Evolutionary conservation across 2,113 vertebrate genomes (phyloP), one percentile per base, ranked within the genome.

Genomic region (Hippolais icterina): DNA sequence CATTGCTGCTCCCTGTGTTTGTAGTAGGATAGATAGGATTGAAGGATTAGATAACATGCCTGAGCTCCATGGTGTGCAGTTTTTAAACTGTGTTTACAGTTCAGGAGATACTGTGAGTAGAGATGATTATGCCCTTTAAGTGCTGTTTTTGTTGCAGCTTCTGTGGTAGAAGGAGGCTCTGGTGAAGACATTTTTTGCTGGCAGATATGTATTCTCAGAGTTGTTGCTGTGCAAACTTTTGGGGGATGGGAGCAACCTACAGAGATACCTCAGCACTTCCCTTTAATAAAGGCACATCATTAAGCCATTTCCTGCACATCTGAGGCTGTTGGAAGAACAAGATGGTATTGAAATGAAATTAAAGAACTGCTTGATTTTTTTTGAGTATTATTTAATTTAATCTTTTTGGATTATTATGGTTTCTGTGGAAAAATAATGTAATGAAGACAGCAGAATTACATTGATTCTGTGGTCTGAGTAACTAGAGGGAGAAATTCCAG

Each of bases 281-380:
- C 77, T 89, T 91, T 96, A 90, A 90, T 83, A 70, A 87, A 96
- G 76, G 90, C 64, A 76, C 49, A 83, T 96, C 54, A 64, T 94
- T 88, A 97, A 89, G 82, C 85, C 59, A 72, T 93, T 97, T 97
- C 87, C 95, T 78, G 63, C 87, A 93, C 41, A 90, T 97, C 92
- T 92, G 75, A 97, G 85, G 63, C 75, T 94, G 70, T 87, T 93
- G 85, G 49, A 96, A 88, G 79, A 95, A 54, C 66, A 71, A 59
- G 74, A 94, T 94, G 91, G 68, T 84, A 93, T 59, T 96, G 87
- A 97, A 96, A 87, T 96, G 82, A 97, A 96, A 95, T 98, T 96
- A 94, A 97, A 97, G 87, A 87, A 70, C 84, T 33, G 78, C 89
- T 97, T 95, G 68, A 28, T 52, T 35, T 64, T 72, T 87, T 78